phyloP scores from a whole-genome alignment of 2,888 invertebrate species.

The Dicranocentrus wangi region DNA sequence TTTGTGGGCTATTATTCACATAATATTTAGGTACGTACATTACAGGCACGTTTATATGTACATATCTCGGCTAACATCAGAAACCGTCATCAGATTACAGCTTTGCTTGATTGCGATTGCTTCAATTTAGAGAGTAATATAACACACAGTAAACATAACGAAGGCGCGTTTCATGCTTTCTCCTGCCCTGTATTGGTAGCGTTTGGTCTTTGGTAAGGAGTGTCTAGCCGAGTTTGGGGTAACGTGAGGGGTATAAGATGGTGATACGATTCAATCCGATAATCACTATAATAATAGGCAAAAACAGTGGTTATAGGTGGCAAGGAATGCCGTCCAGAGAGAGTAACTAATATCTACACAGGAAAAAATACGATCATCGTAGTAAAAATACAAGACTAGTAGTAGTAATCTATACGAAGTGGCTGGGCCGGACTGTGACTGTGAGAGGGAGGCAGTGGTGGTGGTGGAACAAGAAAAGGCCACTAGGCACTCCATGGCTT shows the following conservation, averaged over 20 bases:
- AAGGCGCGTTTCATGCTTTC: too few relatives aligned
- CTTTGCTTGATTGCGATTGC: not conserved
- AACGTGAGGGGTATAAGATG: not conserved
- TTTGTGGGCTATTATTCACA: too few relatives aligned
- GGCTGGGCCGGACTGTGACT: too few relatives aligned
- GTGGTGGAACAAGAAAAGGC: too few relatives aligned
- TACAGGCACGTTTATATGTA: not conserved
- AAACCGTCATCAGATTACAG: not conserved
- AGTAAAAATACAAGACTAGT: not conserved
- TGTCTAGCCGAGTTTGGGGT: too few relatives aligned
- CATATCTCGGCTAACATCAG: not conserved
- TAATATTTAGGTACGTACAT: not conserved
- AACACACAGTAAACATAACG: too few relatives aligned
- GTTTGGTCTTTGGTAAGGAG: too few relatives aligned
- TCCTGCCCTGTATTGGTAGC: too few relatives aligned
- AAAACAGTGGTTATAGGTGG: not conserved
- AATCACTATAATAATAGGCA: slow-evolving; percentile 37
- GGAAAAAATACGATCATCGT: not conserved
- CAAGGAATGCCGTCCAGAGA: not conserved
- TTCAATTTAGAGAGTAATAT: not conserved
- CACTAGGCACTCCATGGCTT: too few relatives aligned
- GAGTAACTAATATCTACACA: too few relatives aligned
- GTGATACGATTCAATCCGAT: slow-evolving; percentile 34
- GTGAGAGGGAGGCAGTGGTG: too few relatives aligned
- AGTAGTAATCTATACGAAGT: too few relatives aligned